A percentile compares a stretch with the other conserved stretches of the same genome.
These are phyloP conservation scores for Chionis minor DNA, from an alignment of 2,113 vertebrate species.

Conservation along the genomic window DNA sequence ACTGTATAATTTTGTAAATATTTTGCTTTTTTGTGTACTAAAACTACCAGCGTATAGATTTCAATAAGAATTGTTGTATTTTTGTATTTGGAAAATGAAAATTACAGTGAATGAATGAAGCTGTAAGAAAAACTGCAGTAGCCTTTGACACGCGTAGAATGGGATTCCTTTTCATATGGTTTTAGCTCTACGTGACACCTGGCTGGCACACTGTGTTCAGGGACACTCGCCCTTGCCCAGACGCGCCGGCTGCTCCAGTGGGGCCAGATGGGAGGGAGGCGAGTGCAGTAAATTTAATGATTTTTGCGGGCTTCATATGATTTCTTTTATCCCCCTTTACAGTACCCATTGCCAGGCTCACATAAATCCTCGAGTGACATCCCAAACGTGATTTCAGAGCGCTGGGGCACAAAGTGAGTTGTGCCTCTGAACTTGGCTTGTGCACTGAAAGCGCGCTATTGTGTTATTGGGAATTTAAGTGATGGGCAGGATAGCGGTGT, in stretches of 20 bases:
- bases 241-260: neutral
- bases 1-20: constrained; percentile 87
- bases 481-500: neutral
- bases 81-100: constrained; percentile 81
- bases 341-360: neutral
- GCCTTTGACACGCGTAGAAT: constrained; percentile 59
- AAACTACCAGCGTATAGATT: constrained; percentile 83
- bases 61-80: constrained; percentile 86
- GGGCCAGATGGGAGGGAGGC: neutral
- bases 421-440: too few relatives aligned
- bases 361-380: neutral
- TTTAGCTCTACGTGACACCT: constrained; percentile 49
- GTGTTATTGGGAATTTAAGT: neutral
- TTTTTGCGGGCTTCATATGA: neutral
- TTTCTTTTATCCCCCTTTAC: neutral
- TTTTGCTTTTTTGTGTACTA: constrained; percentile 81
- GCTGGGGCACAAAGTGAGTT: too few relatives aligned
- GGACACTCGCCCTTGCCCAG: neutral
- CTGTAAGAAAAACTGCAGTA: constrained; percentile 73
- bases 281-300: neutral
- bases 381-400: too few relatives aligned
- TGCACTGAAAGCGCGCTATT: too few relatives aligned
- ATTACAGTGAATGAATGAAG: constrained; percentile 75
- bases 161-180: constrained; percentile 83
- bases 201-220: neutral